Evolutionary conservation across 2,888 invertebrate species (phyloP), one percentile per base, ranked within the genome.

Genomic region (Tridacna crocea): DNA sequence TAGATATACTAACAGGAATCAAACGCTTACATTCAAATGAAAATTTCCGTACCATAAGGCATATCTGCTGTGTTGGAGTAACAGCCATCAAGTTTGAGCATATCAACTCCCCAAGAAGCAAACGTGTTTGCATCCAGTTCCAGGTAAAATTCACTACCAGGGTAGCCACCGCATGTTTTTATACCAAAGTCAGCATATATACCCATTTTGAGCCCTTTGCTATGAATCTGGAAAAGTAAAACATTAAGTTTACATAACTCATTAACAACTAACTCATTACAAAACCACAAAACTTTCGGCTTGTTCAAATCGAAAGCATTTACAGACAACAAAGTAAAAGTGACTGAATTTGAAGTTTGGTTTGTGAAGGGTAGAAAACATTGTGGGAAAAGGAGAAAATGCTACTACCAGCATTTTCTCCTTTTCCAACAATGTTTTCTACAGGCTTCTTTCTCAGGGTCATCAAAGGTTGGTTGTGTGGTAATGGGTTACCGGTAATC

Each of bases 141-240:
- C 91, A 98, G 96, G 95, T 97, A 97, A 10, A 97, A 97, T 86
- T 98, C 96, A 76, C 98, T 97, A 19, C 99, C 99, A 0, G 99
- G 99, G 94, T 99, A 99, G 6, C 99, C 99, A 0, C 98, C 99
- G 94, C 99, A 99, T 0, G 99, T 99, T 94, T 97, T 97, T 93
- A 98, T 98, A 6, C 99, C 99, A 94, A 97, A 99, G 94, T 99
- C 99, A 93, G 98, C 98, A 94, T 99, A 99, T 88, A 99, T 99
- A 47, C 99, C 99, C 93, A 99, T 97, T 95, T 98, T 98, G 65
- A 99, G 95, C 19, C 99, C 99, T 94, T 88, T 88, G 46, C 81
- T 79, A 75, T 92, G 92, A 19, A 92, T 81, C 92, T 92, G 72
- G 12, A 19, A 55, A 24, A 6, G 4, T 19, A 63, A 63, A 63